Evolutionary conservation across 2,113 vertebrate species (phyloP).

Genomic region (Pseudopodoces humilis): DNA sequence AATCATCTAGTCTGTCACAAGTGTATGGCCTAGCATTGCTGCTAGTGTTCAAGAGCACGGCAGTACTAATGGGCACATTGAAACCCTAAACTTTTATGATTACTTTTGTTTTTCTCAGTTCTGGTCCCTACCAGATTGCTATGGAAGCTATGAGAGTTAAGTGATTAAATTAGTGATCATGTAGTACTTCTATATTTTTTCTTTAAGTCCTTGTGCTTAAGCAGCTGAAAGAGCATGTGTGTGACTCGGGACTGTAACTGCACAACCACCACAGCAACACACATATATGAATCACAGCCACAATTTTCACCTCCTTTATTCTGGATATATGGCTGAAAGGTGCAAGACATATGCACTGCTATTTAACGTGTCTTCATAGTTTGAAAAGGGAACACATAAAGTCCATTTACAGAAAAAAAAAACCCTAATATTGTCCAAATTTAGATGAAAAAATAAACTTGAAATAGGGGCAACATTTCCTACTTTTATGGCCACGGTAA

Average conservation of each 20-base stretch:
- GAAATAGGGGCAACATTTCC: not conserved
- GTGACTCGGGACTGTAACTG: not conserved
- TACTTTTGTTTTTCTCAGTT: not conserved
- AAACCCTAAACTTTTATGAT: not conserved
- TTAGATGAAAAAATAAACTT: not conserved
- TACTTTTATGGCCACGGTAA: not conserved
- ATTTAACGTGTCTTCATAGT: not conserved
- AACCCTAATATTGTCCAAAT: not conserved
- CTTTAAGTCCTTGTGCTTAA: not conserved
- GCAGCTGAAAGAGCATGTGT: not conserved
- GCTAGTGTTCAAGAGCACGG: not conserved
- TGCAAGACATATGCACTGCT: not conserved
- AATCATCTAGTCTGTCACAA: not conserved
- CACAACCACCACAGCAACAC: not conserved
- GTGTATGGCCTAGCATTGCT: not conserved
- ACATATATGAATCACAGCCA: not conserved
- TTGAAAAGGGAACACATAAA: not conserved
- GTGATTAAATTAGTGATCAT: not conserved
- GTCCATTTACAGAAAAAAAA: not conserved
- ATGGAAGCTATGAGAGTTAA: not conserved
- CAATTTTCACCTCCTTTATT: not conserved
- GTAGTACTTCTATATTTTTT: not conserved
- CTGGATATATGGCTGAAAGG: not conserved
- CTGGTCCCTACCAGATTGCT: not conserved
- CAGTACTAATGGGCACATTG: not conserved